These are phyloP conservation scores for Ctenomys sociabilis DNA, from an alignment of 2,113 vertebrate genomes.

Conservation along the genomic window DNA sequence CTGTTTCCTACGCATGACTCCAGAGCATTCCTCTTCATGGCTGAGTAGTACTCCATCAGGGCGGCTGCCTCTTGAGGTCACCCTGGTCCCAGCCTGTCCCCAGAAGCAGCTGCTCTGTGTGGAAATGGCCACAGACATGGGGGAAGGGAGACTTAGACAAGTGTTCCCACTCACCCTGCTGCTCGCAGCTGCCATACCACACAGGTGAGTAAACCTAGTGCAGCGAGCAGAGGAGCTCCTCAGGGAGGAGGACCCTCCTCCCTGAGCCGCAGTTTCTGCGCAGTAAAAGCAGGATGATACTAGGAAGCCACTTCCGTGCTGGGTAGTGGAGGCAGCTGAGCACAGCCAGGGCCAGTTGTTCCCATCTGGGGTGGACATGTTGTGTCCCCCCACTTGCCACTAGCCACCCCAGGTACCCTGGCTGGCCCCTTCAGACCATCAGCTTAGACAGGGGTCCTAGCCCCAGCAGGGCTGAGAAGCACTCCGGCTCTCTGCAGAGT, in stretches of 20 bases:
- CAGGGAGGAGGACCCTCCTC: not conserved
- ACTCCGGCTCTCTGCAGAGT: accelerated
- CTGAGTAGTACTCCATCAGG: not conserved
- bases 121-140: not conserved
- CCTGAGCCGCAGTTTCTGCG: not conserved
- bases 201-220: not conserved
- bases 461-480: accelerated
- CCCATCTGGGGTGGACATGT: accelerated
- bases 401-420: accelerated
- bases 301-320: accelerated
- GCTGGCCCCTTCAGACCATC: too few species aligned
- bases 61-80: not conserved
- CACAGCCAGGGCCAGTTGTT: accelerated
- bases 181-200: accelerated
- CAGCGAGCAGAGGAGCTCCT: not conserved
- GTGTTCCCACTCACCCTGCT: not conserved
- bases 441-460: not conserved
- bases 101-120: not conserved
- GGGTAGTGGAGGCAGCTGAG: accelerated
- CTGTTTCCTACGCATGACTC: not conserved
- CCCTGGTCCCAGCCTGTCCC: not conserved
- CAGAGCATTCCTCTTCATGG: not conserved
- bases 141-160: not conserved
- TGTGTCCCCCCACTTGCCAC: accelerated
- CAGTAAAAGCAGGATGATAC: not conserved